Percentiles rank a stretch among this genome's conserved stretches.
Evolutionary conservation across 2,888 invertebrate species (phyloP).

Genomic region (Drosophila falleni): DNA sequence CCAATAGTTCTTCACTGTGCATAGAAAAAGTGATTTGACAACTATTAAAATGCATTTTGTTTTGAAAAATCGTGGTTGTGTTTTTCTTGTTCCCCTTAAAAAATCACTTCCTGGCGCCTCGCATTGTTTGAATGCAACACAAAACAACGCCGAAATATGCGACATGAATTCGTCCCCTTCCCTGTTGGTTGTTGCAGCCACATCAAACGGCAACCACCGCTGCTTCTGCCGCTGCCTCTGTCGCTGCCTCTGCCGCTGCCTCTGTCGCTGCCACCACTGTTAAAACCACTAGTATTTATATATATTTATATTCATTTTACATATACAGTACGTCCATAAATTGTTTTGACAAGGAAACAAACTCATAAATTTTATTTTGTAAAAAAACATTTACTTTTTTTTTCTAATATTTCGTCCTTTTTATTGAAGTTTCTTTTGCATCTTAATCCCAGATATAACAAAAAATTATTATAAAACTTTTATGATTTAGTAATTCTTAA

Average conservation of each 20-base stretch:
- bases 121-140: constrained; percentile 30
- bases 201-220: constrained; percentile 45
- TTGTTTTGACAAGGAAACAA: not conserved
- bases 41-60: constrained; percentile 5
- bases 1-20: not conserved
- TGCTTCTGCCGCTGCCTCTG: not conserved
- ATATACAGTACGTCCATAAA: not conserved
- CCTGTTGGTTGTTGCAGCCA: constrained; percentile 20
- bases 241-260: not conserved
- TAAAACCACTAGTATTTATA: constrained; percentile 28
- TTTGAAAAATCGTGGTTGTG: constrained; percentile 1
- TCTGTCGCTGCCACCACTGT: constrained; percentile 1
- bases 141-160: constrained; percentile 36
- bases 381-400: too few species aligned
- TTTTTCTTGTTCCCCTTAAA: constrained; percentile 2
- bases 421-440: too few species aligned
- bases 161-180: constrained; percentile 23
- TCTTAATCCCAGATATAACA: too few species aligned
- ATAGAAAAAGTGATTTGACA: not conserved
- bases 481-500: too few species aligned
- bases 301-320: constrained; percentile 8
- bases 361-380: not conserved
- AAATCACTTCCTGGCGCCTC: constrained; percentile 36
- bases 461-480: too few species aligned
- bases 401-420: too few species aligned